Evolutionary conservation across 2,888 invertebrate species (phyloP), one percentile per base, ranked within the genome.

Genomic region (Callyntrura guangdongensis): DNA sequence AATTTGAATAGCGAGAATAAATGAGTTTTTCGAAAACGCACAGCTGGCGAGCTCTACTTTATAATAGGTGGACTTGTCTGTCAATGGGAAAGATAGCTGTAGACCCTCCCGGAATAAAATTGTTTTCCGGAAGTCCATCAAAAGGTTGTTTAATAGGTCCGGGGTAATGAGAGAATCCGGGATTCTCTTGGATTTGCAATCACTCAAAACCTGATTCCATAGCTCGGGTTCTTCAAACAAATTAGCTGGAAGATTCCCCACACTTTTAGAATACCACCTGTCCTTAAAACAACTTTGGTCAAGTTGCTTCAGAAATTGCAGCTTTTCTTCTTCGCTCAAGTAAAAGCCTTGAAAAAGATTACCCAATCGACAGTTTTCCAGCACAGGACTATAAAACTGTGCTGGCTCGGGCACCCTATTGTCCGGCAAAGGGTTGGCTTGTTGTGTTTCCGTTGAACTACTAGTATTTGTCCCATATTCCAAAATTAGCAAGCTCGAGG

Each of bases 1-100:
- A 20, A 90, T 72, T 86, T 90, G 90, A 81, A 90, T 47, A 5
- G 90, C 90, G 1, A 90, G 49, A 59, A 90, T 36, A 11, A 90
- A 59, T 3, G 90, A 90, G 20, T 67, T 69, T n/a, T 79, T 86
- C 0, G 86, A 72, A 12, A 90, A 72, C 9, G 56, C 36, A 20
- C 90, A 90, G 56, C 82, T 90, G 8, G 86, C 49, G 20, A 59
- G 61, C 12, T 25, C 25, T 0, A 77, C 6, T 49, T 82, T 67
- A 53, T 81, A 90, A 53, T 90, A 90, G 0, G 25, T 53, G 0
- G 45, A 61, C 3, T 82, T 3, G 20, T 81, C 72, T 0, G 11
- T 14, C 11, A 72, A 1, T 1, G 85, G 36, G 22, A 81, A 49
- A 0, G 90, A 82, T 12, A 67, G 56, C 45, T 84, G 45, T 8